Evolutionary conservation across 2,888 invertebrate species (phyloP), one percentile per base, ranked within the genome.

Genomic region (Latrodectus hesperus): DNA sequence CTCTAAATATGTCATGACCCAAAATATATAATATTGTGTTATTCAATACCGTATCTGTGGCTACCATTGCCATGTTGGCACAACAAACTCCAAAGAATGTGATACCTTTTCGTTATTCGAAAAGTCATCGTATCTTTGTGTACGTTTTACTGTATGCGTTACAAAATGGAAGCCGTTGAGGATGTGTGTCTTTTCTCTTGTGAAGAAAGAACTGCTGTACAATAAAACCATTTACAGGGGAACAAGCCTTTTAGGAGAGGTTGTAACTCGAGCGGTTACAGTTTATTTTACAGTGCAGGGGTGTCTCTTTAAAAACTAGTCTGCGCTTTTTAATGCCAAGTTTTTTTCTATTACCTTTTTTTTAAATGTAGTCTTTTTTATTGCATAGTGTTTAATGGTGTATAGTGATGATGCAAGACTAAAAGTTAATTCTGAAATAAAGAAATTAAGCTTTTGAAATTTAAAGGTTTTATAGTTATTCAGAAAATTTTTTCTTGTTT

Each of bases 221-320:
- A 84, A 84, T 78, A 84, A 84, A 72, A 67, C 65, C 84, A 78
- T 84, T 84, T 84, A 83, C 70, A 55, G 70, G 51, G 72, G 73
- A 67, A 6, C 38, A 6, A 38, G 38, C 38, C 38, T 38, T 38
- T 38, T 38, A 38, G 38, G 38, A 73, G 9, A 60, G 60, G 60
- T 9, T 81, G 83, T 76, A 83, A 83, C 65, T n/a, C 71, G 84
- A 84, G 72, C 22, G 53, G 14, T 22, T 12, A 16, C 10, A 67
- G 77, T 84, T 78, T 77, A 84, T 84, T 84, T 84, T 84, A 78
- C 72, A 72, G 74, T 12, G 53, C 22, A 38, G 60, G 72, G 74
- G 53, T 49, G 65, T 65, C 81, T 81, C 38, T 26, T 38, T 74
- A 74, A 81, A 74, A 74, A 65, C 60, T 38, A 38, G 67, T 67